Conservation (phyloP, 2,113 vertebrate genomes). For the Pluvianellus socialis region DNA sequence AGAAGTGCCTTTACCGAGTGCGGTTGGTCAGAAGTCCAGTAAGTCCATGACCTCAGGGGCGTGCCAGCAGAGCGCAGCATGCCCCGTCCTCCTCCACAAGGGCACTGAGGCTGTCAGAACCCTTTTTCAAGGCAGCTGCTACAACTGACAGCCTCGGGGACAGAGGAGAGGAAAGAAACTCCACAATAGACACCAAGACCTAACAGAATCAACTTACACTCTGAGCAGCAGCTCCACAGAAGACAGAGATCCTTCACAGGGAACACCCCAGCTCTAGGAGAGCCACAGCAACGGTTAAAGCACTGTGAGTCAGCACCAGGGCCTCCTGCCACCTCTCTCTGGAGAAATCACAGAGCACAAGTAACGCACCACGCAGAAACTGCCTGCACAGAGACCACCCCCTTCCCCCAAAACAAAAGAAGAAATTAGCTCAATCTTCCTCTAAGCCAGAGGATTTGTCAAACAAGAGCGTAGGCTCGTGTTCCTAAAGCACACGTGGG, state of each 20-base stretch:
- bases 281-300: not conserved
- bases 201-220: not conserved
- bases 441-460: not conserved
- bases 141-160: not conserved
- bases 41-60: not conserved
- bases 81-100: accelerated
- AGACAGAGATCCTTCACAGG: not conserved
- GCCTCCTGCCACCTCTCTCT: not conserved
- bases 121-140: not conserved
- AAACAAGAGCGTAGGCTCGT: not conserved
- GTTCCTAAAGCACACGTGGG: not conserved
- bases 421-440: not conserved
- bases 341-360: not conserved
- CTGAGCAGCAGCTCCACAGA: not conserved
- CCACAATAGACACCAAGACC: not conserved
- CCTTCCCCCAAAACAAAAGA: not conserved
- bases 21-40: accelerated
- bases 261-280: not conserved
- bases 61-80: not conserved
- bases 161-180: not conserved
- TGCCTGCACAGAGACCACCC: conserved; percentile 7
- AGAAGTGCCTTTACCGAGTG: not conserved
- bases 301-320: not conserved
- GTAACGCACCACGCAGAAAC: not conserved
- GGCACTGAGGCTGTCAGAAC: not conserved